phyloP scores from a whole-genome alignment of 2,888 invertebrate species.

The Octodonta nipae region DNA sequence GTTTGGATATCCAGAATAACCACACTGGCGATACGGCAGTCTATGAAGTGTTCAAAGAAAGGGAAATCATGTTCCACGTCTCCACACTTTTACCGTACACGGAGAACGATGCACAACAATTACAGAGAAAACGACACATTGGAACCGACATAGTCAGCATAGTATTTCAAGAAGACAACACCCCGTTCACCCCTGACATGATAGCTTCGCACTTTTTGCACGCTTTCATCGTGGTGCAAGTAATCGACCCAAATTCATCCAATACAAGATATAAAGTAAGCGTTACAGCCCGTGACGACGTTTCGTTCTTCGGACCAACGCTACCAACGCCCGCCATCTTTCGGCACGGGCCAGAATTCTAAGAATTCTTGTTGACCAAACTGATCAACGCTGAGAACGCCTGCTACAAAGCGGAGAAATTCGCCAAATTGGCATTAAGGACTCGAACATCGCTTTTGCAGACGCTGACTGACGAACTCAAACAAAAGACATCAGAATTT shows the following conservation, averaged over 20 bases:
- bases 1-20: constrained; percentile 83
- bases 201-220: constrained; percentile 97
- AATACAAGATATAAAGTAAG: constrained; percentile 88
- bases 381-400: constrained; percentile 96
- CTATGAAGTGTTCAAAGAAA: constrained; percentile 79
- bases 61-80: constrained; percentile 96
- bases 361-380: constrained; percentile 92
- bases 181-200: constrained; percentile 97
- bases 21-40: constrained; percentile 93
- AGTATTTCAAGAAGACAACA: constrained; percentile 93
- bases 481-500: constrained; percentile 77
- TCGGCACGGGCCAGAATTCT: constrained; percentile 77
- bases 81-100: constrained; percentile 91
- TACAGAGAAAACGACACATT: constrained; percentile 93
- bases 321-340: constrained; percentile 85
- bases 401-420: constrained; percentile 96
- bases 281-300: constrained; percentile 90
- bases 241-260: constrained; percentile 66
- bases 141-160: constrained; percentile 96
- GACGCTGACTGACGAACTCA: constrained; percentile 76
- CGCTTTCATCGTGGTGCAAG: constrained; percentile 92
- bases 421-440: constrained; percentile 82
- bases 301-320: constrained; percentile 92
- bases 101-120: constrained; percentile 89
- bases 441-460: constrained; percentile 81